Evolutionary conservation across 2,113 vertebrate genomes (phyloP).

Genomic region (Muntiacus reevesi): DNA sequence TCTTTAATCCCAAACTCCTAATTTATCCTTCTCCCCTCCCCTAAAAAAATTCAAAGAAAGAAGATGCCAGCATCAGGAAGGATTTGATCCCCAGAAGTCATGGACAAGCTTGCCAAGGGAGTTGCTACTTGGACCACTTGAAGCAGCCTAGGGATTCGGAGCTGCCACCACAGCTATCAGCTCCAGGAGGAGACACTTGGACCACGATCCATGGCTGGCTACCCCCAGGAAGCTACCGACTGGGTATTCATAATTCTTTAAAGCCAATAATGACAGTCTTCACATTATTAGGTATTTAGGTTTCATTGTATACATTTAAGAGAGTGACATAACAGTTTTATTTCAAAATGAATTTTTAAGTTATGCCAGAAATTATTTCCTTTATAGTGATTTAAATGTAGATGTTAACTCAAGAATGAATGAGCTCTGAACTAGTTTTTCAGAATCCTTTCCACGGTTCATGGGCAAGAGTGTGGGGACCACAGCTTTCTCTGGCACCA

Average conservation of each 20-base stretch:
- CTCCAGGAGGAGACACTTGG: neutral
- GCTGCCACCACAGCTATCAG: neutral
- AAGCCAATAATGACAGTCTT: neutral
- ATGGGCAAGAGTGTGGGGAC: neutral
- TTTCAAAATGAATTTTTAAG: neutral
- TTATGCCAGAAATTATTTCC: neutral
- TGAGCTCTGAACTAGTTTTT: neutral
- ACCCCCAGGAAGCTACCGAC: neutral
- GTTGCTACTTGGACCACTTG: neutral
- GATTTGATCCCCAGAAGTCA: neutral
- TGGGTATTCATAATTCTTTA: neutral
- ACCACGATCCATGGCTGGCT: no score
- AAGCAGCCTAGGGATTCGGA: rapidly evolving
- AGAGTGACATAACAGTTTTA: neutral
- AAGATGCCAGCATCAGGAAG: neutral
- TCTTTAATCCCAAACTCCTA: neutral
- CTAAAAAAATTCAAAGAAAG: neutral
- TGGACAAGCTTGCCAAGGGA: neutral
- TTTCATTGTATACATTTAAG: neutral
- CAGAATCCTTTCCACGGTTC: neutral
- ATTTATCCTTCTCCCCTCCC: neutral
- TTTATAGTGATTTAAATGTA: neutral
- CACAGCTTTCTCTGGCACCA: neutral
- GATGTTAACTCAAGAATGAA: neutral
- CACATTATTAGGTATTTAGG: neutral